Evolutionary conservation across 2,888 invertebrate species (phyloP).

Genomic region (Sericinus montela): DNA sequence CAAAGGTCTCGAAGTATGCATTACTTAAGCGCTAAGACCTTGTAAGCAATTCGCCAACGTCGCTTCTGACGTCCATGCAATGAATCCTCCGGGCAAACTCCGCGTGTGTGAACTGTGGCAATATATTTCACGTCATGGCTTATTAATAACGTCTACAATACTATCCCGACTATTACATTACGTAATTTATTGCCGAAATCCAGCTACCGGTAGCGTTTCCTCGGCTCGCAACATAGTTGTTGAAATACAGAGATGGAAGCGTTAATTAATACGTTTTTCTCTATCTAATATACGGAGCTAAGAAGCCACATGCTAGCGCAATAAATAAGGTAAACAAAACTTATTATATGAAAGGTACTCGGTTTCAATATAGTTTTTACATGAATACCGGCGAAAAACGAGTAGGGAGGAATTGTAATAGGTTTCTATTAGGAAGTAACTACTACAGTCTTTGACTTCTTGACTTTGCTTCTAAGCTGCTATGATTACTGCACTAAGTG

Average conservation of each 20-base stretch:
- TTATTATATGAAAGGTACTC: too few species aligned
- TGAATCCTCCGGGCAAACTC: conserved; percentile 32
- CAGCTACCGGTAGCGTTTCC: conserved; percentile 22
- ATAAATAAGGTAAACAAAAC: conserved; percentile 3
- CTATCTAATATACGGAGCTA: conserved; percentile 9
- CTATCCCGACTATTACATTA: conserved; percentile 39
- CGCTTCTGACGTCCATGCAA: conserved; percentile 32
- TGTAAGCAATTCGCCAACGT: conserved; percentile 49
- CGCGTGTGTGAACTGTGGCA: conserved; percentile 36
- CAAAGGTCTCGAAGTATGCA: conserved; percentile 17
- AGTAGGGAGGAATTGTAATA: too few species aligned
- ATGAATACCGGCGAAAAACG: too few species aligned
- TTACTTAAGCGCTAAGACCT: conserved; percentile 23
- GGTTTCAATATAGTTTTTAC: too few species aligned
- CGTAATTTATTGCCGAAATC: conserved; percentile 43
- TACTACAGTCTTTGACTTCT: too few species aligned
- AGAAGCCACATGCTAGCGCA: conserved; percentile 15
- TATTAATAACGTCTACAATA: conserved; percentile 54
- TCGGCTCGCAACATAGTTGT: conserved; percentile 26
- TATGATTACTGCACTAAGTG: too few species aligned
- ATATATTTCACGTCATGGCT: conserved; percentile 52
- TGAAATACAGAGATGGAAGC: conserved; percentile 28
- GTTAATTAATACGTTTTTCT: conserved; percentile 28
- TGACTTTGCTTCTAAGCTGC: too few species aligned
- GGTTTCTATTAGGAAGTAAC: too few species aligned